phyloP scores from a whole-genome alignment of 2,113 vertebrate species.

The Syngnathus scovelli region DNA sequence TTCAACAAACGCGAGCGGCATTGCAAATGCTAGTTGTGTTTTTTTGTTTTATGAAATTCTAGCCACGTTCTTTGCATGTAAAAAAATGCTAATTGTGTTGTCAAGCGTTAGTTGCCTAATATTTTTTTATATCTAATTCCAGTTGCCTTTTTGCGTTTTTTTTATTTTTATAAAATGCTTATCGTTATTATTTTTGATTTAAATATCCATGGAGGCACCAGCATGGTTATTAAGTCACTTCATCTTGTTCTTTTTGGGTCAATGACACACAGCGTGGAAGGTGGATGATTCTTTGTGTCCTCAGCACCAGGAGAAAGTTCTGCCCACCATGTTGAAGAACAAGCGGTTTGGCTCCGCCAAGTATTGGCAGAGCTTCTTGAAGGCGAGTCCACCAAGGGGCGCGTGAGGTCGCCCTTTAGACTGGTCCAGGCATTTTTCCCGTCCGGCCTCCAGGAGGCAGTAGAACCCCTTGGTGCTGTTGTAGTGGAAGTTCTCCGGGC shows the following conservation, averaged over 20 bases:
- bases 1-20: too few relatives aligned
- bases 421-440: conserved; percentile 75
- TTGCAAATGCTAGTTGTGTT: background rate
- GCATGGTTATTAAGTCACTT: background rate
- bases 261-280: background rate
- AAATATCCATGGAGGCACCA: background rate
- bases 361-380: conserved; percentile 70
- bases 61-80: too few relatives aligned
- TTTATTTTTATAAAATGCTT: background rate
- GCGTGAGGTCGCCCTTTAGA: conserved; percentile 78
- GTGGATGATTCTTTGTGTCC: conserved; percentile 13
- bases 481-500: conserved; percentile 75
- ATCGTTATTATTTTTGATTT: too few relatives aligned
- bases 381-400: conserved; percentile 58
- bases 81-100: background rate
- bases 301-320: conserved; percentile 77
- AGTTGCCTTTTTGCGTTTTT: too few relatives aligned
- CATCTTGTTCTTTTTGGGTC: background rate
- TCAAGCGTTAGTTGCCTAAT: background rate
- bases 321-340: conserved; percentile 77
- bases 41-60: background rate
- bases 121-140: too few relatives aligned
- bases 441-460: conserved; percentile 71
- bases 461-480: conserved; percentile 80
- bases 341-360: conserved; percentile 70